Evolutionary conservation across 1,140 invertebrate species (phyloP).

Genomic region (Xylocopa sonorina): DNA sequence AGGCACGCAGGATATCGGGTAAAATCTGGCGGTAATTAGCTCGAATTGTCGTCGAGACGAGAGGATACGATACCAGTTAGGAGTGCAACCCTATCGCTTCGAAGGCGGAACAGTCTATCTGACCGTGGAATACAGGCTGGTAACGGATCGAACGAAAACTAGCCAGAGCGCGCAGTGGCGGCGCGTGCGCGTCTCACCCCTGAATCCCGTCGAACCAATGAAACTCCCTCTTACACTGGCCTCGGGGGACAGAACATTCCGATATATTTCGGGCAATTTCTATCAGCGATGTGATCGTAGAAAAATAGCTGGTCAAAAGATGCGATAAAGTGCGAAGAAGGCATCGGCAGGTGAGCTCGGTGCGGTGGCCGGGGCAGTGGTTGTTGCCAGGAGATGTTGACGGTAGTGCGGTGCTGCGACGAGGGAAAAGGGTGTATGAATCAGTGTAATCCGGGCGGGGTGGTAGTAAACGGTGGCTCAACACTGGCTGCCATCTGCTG

Average conservation of each 20-base stretch:
- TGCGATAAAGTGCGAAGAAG: neutral
- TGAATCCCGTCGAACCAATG: constrained; percentile 52
- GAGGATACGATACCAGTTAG: neutral
- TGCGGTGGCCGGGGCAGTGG: neutral
- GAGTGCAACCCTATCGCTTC: constrained; percentile 29
- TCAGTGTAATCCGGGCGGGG: constrained; percentile 69
- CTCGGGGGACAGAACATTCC: constrained; percentile 35
- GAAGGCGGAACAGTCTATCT: constrained; percentile 57
- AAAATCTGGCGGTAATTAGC: neutral
- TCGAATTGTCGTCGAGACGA: neutral
- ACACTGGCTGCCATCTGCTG: constrained; percentile 73
- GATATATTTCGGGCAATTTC: constrained; percentile 45
- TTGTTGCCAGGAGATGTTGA: neutral
- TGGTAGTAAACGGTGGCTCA: constrained; percentile 59
- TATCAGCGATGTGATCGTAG: constrained; percentile 3
- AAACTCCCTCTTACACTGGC: constrained; percentile 31
- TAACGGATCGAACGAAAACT: constrained; percentile 61
- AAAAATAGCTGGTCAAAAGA: neutral
- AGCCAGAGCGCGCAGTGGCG: constrained; percentile 46
- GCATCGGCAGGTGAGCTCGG: neutral
- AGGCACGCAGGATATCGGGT: neutral
- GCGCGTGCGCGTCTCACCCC: constrained; percentile 55
- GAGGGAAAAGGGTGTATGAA: constrained; percentile 39
- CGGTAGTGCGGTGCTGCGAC: neutral
- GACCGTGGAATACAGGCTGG: constrained; percentile 46